These are phyloP conservation scores for Ailurus styani DNA, from an alignment of 2,113 vertebrate genomes.

Conservation along the genomic window DNA sequence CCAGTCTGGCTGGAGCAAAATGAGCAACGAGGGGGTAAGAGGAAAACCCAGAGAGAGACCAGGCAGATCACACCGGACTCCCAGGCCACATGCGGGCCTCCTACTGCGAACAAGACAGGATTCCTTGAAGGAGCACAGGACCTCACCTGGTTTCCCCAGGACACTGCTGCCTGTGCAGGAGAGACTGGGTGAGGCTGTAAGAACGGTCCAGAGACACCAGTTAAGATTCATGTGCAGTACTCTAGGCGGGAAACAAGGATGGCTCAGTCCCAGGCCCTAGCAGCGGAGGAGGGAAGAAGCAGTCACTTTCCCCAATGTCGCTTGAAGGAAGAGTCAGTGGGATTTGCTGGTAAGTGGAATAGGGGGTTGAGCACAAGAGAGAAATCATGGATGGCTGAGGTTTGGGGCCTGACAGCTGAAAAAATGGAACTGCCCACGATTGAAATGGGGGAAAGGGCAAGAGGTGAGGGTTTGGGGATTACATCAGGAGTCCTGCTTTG, in stretches of 20 bases:
- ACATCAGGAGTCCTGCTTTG: neutral
- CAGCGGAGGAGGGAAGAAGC: accelerated
- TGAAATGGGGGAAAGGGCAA: neutral
- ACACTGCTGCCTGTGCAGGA: neutral
- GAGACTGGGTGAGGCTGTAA: neutral
- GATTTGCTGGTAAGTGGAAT: neutral
- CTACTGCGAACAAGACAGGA: neutral
- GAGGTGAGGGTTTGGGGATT: neutral
- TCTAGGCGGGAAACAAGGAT: neutral
- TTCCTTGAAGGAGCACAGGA: neutral
- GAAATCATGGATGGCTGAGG: accelerated
- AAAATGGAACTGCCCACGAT: neutral
- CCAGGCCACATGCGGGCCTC: neutral
- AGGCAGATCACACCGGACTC: too few relatives aligned
- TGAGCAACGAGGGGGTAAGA: neutral
- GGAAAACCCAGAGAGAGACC: neutral
- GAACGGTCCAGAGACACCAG: neutral
- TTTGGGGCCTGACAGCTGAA: neutral
- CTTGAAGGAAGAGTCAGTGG: neutral
- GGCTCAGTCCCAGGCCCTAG: neutral
- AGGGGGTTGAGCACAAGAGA: too few relatives aligned
- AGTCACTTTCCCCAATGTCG: neutral
- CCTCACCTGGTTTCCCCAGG: neutral
- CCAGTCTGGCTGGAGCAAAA: neutral
- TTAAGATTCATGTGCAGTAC: too few relatives aligned